These are phyloP conservation scores for Periophthalmus modestus DNA, from an alignment of 2,113 vertebrate genomes.

Conservation along the genomic window DNA sequence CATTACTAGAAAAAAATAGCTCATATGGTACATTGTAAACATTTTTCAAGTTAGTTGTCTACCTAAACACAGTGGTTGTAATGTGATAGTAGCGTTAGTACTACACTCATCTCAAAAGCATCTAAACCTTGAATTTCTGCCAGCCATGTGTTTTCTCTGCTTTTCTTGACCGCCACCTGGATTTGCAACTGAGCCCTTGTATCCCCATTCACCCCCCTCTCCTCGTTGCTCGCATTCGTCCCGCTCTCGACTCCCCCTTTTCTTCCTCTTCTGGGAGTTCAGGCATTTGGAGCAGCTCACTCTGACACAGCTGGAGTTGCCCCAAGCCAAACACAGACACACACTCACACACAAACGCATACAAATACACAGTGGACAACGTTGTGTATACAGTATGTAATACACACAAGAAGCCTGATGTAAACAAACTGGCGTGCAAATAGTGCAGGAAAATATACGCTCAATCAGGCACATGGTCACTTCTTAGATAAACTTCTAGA, in stretches of 20 bases:
- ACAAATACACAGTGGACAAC: conserved; percentile 47
- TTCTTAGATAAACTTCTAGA: conserved; percentile 57
- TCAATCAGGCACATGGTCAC: conserved; percentile 47
- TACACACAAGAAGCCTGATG: conserved; percentile 59
- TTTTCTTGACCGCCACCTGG: conserved; percentile 53
- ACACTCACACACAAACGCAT: conserved; percentile 49
- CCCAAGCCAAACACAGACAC: conserved; percentile 78
- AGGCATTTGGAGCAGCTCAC: conserved; percentile 82
- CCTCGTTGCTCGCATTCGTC: conserved; percentile 59
- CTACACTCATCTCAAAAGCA: conserved; percentile 9
- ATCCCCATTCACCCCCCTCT: conserved; percentile 62
- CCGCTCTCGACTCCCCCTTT: conserved; percentile 55
- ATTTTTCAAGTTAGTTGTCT: not conserved
- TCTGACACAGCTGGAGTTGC: conserved; percentile 83
- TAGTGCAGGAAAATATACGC: conserved; percentile 65
- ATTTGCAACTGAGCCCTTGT: conserved; percentile 50
- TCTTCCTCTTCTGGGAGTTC: conserved; percentile 77
- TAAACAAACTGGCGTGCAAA: conserved; percentile 73
- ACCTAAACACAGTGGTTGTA: not conserved
- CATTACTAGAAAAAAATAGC: not conserved
- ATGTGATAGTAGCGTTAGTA: conserved; percentile 8
- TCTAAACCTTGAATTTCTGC: conserved; percentile 25
- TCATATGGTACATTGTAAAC: not conserved
- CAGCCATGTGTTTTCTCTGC: conserved; percentile 18
- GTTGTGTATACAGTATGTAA: conserved; percentile 71